These are phyloP conservation scores for Villa cingulata DNA, from an alignment of 2,888 invertebrate species.

Conservation along the genomic window DNA sequence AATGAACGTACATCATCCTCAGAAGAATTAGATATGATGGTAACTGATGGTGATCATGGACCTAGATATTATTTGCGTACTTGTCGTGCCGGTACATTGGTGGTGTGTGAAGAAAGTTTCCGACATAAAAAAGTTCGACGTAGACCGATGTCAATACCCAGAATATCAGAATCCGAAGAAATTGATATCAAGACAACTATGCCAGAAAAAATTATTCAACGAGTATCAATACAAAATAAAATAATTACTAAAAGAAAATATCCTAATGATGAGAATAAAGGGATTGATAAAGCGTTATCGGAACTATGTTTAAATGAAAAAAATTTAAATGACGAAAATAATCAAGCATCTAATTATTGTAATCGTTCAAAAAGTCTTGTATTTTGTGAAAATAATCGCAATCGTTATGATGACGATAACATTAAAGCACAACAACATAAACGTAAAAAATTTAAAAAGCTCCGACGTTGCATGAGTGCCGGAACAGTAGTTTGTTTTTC, in stretches of 20 bases:
- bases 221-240: background rate
- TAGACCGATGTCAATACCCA: conserved; percentile 15
- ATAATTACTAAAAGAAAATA: background rate
- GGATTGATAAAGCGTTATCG: background rate
- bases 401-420: background rate
- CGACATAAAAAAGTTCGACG: conserved; percentile 25
- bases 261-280: background rate
- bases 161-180: conserved; percentile 4
- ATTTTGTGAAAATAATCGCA: background rate
- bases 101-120: conserved; percentile 39
- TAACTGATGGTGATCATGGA: conserved; percentile 17
- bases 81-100: conserved; percentile 41
- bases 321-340: background rate
- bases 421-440: conserved; percentile 4
- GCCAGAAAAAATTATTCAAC: background rate
- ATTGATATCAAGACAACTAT: background rate
- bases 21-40: conserved; percentile 22
- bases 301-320: background rate
- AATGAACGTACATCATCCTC: conserved; percentile 29
- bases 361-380: background rate
- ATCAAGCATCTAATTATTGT: no score
- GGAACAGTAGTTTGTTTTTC: background rate
- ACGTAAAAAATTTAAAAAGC: conserved; percentile 2
- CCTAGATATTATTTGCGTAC: conserved; percentile 38
- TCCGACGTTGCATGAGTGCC: conserved; percentile 2